Base-by-base conservation (phyloP, 2,888 invertebrate genomes). In the Caenorhabditis sp. region DNA sequence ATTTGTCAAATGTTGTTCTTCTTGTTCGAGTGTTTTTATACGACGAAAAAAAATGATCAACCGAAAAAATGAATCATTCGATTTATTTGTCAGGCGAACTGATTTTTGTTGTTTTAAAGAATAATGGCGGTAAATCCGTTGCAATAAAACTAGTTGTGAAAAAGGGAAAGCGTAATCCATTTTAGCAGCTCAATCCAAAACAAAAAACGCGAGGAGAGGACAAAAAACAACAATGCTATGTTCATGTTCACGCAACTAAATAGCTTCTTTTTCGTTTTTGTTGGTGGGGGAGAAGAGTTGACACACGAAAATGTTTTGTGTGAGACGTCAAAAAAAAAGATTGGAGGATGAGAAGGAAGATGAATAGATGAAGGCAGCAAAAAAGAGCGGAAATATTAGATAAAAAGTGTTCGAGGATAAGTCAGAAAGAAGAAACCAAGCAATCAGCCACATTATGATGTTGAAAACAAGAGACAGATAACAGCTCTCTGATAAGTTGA, bases 321-420 rank as follows among this genome's bases (percentile, higher is more conserved):
- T 43, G 12, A 43, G 43, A 43, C 43, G 43, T 43, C 43, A 43
- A 43, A 43, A 23, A 49, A 49, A 17, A 59, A 25, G 59, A 58
- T 57, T 4, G 26, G 58, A 59, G 57, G 36, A 58, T n/a, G 57
- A n/a, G 27, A 26, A 56, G n/a, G 20, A 17, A 26, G 25, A 56
- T 26, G 17, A 43, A 43, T 43, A 17, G 43, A 43, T 43, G 43
- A 43, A 17, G 43, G 43, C 43, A 56, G 20, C 3, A 58, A 58
- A 25, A 58, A 27, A 43, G 43, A 43, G 43, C 43, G 17, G 17
- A 43, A 43, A 43, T 43, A 43, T 43, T 43, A 43, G 43, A 43
- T 36, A 31, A 58, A 10, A 43, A 12, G 43, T 43, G 43, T 43
- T 43, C 43, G 43, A 43, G 17, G 58, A 58, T 23, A 31, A 25